Evolutionary conservation across 2,888 invertebrate species (phyloP).

Genomic region (Trypoxylon attenuatum): DNA sequence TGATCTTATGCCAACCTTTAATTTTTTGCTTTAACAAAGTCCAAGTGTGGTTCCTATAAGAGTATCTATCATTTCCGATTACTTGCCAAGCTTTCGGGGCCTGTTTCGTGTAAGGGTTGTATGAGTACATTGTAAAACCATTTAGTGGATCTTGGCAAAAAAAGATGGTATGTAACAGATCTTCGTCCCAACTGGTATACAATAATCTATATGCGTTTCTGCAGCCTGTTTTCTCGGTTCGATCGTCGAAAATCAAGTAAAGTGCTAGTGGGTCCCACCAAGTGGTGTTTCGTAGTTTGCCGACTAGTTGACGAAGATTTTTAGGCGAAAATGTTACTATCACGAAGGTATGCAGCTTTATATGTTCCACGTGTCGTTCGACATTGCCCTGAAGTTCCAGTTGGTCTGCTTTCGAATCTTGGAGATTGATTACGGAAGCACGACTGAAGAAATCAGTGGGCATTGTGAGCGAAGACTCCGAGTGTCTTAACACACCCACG

Average conservation of each 20-base stretch:
- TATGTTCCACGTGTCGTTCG: no score
- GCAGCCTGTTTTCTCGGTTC: slow-evolving; percentile 15
- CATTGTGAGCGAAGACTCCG: background rate
- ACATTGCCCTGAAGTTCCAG: background rate
- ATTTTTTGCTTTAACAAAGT: slow-evolving; percentile 12
- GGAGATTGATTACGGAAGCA: background rate
- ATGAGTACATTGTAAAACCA: slow-evolving; percentile 32
- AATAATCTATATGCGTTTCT: slow-evolving; percentile 24
- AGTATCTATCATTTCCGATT: background rate
- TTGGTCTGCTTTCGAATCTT: background rate
- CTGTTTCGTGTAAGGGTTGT: slow-evolving; percentile 41
- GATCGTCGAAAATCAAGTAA: slow-evolving; percentile 25
- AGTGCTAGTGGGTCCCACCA: slow-evolving; percentile 46
- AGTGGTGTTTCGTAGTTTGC: slow-evolving; percentile 20
- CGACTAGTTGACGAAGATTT: slow-evolving; percentile 5
- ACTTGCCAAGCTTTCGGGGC: slow-evolving; percentile 34
- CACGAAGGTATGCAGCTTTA: slow-evolving; percentile 2
- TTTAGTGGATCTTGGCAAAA: slow-evolving; percentile 29
- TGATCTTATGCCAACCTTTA: no score
- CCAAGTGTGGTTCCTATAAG: background rate
- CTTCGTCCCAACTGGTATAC: slow-evolving; percentile 30
- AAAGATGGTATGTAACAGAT: slow-evolving; percentile 35
- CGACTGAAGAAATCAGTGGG: background rate
- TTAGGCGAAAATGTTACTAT: background rate
- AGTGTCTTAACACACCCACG: background rate